Base-by-base conservation (phyloP, 2,113 vertebrate genomes). In the Phrynosoma platyrhinos region DNA sequence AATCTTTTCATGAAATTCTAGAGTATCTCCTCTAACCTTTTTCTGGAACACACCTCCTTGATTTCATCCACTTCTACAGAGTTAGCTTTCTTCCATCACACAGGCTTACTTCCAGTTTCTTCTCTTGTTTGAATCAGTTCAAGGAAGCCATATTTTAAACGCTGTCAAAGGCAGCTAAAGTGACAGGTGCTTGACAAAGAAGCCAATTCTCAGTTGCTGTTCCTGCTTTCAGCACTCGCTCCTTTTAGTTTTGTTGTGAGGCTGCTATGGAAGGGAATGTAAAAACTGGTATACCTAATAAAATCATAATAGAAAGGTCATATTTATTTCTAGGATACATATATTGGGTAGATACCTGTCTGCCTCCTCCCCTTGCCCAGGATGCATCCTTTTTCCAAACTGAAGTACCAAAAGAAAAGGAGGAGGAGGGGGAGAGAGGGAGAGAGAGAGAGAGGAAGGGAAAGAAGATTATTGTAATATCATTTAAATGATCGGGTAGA, bases 101-200 rank as follows among this genome's bases (percentile, higher is more conserved):
- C 30, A 66, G 55, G 23, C 66, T n/a, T 87, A 25, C 81, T 87
- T 79, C 58, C 30, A 53, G 21, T 47, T 87, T 87, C 71, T 21
- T 74, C 14, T 62, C 27, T 62, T 75, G 64, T 53, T 25, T 32
- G 12, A 66, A 66, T 77, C 42, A 2, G 66, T 82, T 75, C 52
- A 88, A 82, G 55, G 30, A 77, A 85, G 27, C 32, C 42, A 83
- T 88, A 52, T 66, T 87, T 82, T 76, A 66, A 77, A 76, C 32
- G 40, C 74, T 40, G 72, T 20, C 55, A 58, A n/a, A 21, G 72
- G 3, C 3, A 66, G 58, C 66, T 42, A 32, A 47, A 68, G 5
- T n/a, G 8, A 36, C 14, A 27, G 5, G 52, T 30, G 9, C 12
- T 76, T 30, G 16, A 40, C 20, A 85, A 74, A 55, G 36, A 76